These are phyloP conservation scores for Popillia japonica DNA, from an alignment of 1,140 invertebrate genomes.

Conservation along the genomic window DNA sequence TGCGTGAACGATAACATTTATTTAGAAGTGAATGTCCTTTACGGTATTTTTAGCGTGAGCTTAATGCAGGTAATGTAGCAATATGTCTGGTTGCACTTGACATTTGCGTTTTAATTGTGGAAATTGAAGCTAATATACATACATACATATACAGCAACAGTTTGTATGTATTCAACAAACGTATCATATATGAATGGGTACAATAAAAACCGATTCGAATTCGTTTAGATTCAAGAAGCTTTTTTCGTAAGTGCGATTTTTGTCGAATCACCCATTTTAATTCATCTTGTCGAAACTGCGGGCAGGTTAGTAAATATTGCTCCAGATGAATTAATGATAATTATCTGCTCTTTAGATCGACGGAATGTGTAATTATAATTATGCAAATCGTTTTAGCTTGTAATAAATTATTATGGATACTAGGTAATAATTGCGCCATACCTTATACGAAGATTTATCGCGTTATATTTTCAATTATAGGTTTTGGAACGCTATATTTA, in stretches of 20 bases:
- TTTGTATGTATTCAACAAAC: too few relatives aligned
- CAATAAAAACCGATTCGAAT: too few relatives aligned
- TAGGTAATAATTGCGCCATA: neutral
- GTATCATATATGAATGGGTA: too few relatives aligned
- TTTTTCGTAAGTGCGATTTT: neutral
- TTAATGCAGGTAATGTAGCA: neutral
- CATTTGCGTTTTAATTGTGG: neutral
- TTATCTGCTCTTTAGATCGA: neutral
- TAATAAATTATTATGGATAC: neutral
- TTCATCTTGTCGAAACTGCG: neutral
- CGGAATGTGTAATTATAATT: neutral
- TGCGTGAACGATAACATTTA: neutral
- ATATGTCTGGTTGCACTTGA: neutral
- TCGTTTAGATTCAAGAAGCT: too few relatives aligned
- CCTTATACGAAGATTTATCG: neutral
- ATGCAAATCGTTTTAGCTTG: neutral
- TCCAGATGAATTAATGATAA: neutral
- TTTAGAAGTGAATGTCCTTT: neutral
- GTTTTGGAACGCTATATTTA: too few relatives aligned
- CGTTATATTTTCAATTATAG: too few relatives aligned
- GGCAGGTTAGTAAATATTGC: neutral
- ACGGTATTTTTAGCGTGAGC: neutral
- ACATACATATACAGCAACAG: too few relatives aligned
- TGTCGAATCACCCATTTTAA: neutral
- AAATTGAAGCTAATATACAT: neutral